Conservation (phyloP, 2,113 vertebrate genomes). For the Lethenteron camtschaticum region DNA sequence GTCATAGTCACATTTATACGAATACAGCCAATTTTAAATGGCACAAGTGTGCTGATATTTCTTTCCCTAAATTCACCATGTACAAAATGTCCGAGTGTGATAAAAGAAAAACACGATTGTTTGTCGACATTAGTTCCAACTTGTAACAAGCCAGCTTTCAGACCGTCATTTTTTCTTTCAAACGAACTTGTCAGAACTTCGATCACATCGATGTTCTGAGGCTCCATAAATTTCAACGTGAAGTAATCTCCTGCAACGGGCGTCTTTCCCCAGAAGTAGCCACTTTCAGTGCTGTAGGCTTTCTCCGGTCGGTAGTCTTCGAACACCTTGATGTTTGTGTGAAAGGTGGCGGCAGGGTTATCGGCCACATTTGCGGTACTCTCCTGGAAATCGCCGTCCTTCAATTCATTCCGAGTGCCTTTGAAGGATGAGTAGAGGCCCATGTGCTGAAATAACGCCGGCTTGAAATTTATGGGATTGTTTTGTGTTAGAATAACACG, state of each 20-base stretch:
- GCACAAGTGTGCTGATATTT: not conserved
- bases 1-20: not conserved
- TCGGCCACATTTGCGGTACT: not conserved
- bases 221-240: not conserved
- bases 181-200: not conserved
- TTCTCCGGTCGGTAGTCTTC: slow-evolving; percentile 4
- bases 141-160: not conserved
- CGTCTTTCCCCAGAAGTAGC: not conserved
- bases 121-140: accelerated
- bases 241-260: not conserved
- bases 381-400: slow-evolving; percentile 1
- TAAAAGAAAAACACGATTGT: not conserved
- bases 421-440: slow-evolving; percentile 9
- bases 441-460: not conserved
- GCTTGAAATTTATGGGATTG: accelerated
- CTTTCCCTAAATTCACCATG: not conserved
- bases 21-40: not conserved
- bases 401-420: not conserved
- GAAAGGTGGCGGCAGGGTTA: slow-evolving; percentile 7
- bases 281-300: slow-evolving; percentile 7
- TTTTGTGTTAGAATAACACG: not conserved
- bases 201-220: not conserved
- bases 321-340: slow-evolving; percentile 10
- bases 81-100: not conserved
- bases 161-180: not conserved